Base-by-base conservation (phyloP, 2,888 invertebrate species). In the Anarsia innoxiella region DNA sequence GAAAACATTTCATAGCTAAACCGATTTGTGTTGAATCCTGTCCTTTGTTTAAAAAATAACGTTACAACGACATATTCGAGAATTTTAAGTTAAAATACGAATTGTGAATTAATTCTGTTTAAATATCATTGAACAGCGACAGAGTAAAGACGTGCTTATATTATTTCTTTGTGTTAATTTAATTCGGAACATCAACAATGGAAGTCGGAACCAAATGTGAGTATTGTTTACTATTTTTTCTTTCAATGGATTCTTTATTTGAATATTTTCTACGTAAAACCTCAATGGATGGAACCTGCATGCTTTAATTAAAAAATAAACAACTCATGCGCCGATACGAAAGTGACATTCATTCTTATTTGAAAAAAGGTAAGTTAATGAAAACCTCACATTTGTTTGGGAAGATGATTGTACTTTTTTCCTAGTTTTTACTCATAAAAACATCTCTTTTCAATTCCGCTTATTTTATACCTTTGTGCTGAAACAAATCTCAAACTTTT, bases 151-250 rank as follows among this genome's bases (percentile, higher is more conserved):
- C 31, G 41, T 46, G 42, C 4, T 41, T 38, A 48, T 41, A 39
- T 48, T 47, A 48, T 51, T 51, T 53, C 51, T 59, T 60, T 54
- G 54, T 57, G 41, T 32, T 47, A 46, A 52, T 51, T n/a, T n/a
- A n/a, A 49, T 53, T 51, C 49, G 23, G n/a, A 14, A 19, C 26
- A 28, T 31, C 44, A n/a, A 66, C 56, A 40, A 82, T 82, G 82
- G 82, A 82, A 68, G 65, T 82, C 49, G 74, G 70, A 62, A 74
- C 58, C 25, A 77, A 77, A 74, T 65, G 82, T 82, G 56, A 79
- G 82, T 76, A 31, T 3, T 47, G 39, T 39, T 36, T 39, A n/a
- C n/a, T 39, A 23, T 40, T 38, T 34, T 28, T 38, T 30, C 16
- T 6, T n/a, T n/a, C n/a, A n/a, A n/a, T n/a, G n/a, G n/a, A n/a